Conservation (phyloP, 30 jellyfish, hydroid and myxozoan genomes). For the Aurelia sp. region DNA sequence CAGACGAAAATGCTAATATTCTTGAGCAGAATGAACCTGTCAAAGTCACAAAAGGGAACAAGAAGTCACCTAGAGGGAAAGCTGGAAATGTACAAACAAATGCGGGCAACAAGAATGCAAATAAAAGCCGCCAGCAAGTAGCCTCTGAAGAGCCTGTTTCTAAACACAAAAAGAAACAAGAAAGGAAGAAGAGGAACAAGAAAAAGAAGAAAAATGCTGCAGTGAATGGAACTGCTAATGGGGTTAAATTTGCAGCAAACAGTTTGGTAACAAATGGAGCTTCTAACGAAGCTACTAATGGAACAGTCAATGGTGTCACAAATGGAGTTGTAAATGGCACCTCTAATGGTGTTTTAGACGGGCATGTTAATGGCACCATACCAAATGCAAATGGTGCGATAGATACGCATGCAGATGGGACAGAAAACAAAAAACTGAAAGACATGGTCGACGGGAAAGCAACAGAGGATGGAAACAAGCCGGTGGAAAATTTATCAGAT, state of each 20-base stretch:
- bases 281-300: too few relatives aligned
- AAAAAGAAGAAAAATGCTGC: constrained; percentile 37
- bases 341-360: too few relatives aligned
- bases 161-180: constrained; percentile 46
- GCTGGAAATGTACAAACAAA: background rate
- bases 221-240: constrained; percentile 9
- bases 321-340: too few relatives aligned
- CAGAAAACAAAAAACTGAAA: too few relatives aligned
- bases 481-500: too few relatives aligned
- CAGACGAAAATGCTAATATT: constrained; percentile 54
- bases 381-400: too few relatives aligned
- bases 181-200: constrained; percentile 43
- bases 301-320: too few relatives aligned
- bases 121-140: constrained; percentile 16
- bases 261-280: background rate
- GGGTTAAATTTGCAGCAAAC: background rate
- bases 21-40: constrained; percentile 7
- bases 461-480: too few relatives aligned
- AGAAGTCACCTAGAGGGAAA: background rate
- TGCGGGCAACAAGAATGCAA: background rate
- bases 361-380: too few relatives aligned
- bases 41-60: constrained; percentile 2
- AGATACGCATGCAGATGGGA: too few relatives aligned
- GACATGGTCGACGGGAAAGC: too few relatives aligned
- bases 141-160: constrained; percentile 38